Conservation (phyloP, 1,140 invertebrate genomes). For the Magallana ariakensis region DNA sequence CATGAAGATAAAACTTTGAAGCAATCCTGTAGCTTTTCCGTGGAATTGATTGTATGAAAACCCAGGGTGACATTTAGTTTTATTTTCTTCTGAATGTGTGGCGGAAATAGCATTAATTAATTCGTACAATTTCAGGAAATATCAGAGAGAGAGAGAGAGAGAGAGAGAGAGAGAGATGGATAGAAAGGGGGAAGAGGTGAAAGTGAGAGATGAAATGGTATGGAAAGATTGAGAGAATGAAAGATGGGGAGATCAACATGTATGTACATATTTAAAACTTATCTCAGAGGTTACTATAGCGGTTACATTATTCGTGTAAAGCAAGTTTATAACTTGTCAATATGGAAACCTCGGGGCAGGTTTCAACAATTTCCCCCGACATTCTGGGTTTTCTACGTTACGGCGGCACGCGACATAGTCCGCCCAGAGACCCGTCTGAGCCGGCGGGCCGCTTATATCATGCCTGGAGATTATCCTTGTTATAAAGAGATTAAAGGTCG, state of each 20-base stretch:
- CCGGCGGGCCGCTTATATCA: background rate
- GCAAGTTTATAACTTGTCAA: background rate
- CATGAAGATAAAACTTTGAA: too few relatives aligned
- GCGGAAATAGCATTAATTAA: too few relatives aligned
- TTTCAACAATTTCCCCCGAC: background rate
- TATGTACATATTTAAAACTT: too few relatives aligned
- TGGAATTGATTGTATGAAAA: background rate
- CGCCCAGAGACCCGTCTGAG: conserved; percentile 18
- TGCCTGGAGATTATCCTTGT: background rate
- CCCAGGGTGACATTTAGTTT: background rate
- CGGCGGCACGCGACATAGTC: conserved; percentile 5
- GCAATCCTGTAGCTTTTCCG: too few relatives aligned
- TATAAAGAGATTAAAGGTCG: conserved; percentile 20
- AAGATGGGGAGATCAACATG: too few relatives aligned
- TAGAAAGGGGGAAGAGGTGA: too few relatives aligned
- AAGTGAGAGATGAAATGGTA: background rate
- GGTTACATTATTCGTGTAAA: too few relatives aligned
- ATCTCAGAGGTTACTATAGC: too few relatives aligned
- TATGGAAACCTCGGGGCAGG: background rate
- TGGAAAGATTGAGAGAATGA: background rate
- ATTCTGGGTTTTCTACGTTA: background rate
- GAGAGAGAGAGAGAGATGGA: too few relatives aligned
- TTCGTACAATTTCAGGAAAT: too few relatives aligned
- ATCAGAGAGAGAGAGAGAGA: too few relatives aligned
- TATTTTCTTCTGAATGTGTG: background rate